Conservation (phyloP, 1,140 invertebrate species). For the Phymastichus coffea region DNA sequence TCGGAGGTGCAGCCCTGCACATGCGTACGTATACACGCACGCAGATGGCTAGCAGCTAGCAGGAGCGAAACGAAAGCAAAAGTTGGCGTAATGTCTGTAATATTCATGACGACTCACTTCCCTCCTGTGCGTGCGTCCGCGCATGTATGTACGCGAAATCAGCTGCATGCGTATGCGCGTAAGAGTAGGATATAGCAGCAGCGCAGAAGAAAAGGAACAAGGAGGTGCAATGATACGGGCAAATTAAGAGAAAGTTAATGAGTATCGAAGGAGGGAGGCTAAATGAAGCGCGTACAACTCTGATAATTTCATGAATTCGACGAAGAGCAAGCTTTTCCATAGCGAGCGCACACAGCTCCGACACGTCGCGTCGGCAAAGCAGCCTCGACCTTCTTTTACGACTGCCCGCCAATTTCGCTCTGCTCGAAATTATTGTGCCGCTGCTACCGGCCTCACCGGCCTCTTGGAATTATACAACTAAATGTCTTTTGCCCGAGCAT, state of each 20-base stretch:
- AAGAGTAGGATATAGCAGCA: too few species aligned
- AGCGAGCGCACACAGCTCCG: not conserved
- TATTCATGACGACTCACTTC: constrained; percentile 26
- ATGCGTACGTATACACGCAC: too few species aligned
- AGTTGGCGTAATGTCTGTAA: constrained; percentile 21
- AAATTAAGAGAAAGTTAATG: constrained; percentile 21
- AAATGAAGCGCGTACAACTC: not conserved
- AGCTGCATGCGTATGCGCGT: too few species aligned
- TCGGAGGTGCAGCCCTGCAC: not conserved
- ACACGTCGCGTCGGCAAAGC: too few species aligned
- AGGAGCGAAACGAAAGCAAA: too few species aligned
- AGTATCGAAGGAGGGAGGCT: too few species aligned
- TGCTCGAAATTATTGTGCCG: too few species aligned
- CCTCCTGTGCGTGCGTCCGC: not conserved
- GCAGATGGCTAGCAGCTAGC: too few species aligned
- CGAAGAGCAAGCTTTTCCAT: constrained; percentile 13
- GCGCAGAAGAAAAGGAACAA: not conserved
- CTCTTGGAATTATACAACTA: not conserved
- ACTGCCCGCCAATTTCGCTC: constrained; percentile 17
- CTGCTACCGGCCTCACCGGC: too few species aligned
- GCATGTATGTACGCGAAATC: not conserved
- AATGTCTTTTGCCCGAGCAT: constrained; percentile 3
- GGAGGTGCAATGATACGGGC: constrained; percentile 5
- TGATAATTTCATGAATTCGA: constrained; percentile 23
- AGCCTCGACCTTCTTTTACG: not conserved